These are phyloP conservation scores for Chrysolina americana DNA, from an alignment of 2,888 invertebrate genomes.

Conservation along the genomic window DNA sequence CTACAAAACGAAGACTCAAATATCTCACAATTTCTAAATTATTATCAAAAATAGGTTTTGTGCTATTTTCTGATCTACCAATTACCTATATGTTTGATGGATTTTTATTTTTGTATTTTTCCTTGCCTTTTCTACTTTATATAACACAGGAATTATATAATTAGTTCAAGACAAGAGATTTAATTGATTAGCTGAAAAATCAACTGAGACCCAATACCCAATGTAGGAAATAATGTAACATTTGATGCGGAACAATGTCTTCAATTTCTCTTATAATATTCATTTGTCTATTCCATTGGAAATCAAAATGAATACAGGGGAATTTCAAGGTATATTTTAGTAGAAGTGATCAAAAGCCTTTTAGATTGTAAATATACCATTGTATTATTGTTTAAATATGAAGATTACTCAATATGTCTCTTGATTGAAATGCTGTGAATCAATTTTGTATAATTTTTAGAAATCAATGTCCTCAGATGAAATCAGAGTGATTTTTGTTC, in stretches of 20 bases:
- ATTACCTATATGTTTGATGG: too few relatives aligned
- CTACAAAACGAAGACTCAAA: too few relatives aligned
- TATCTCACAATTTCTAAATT: too few relatives aligned
- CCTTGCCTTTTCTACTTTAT: too few relatives aligned
- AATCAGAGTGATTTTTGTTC: not conserved
- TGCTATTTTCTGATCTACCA: too few relatives aligned
- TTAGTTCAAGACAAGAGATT: not conserved
- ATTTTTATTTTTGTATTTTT: too few relatives aligned
- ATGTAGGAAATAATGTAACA: constrained; percentile 35
- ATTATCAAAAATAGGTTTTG: too few relatives aligned
- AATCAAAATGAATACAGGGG: not conserved
- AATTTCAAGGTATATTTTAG: constrained; percentile 13
- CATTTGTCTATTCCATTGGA: not conserved
- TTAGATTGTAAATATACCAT: constrained; percentile 53
- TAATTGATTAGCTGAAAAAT: not conserved
- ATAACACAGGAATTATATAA: not conserved
- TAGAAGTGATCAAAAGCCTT: constrained; percentile 39
- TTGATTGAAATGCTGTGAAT: not conserved
- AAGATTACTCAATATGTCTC: constrained; percentile 12
- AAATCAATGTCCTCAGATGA: not conserved
- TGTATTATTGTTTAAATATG: constrained; percentile 41
- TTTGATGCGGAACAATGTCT: constrained; percentile 24
- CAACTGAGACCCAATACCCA: not conserved
- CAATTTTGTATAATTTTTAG: too few relatives aligned
- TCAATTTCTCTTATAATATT: constrained; percentile 22